phyloP scores from a whole-genome alignment of 2,888 invertebrate genomes.

The Drosophila prostipennis region DNA sequence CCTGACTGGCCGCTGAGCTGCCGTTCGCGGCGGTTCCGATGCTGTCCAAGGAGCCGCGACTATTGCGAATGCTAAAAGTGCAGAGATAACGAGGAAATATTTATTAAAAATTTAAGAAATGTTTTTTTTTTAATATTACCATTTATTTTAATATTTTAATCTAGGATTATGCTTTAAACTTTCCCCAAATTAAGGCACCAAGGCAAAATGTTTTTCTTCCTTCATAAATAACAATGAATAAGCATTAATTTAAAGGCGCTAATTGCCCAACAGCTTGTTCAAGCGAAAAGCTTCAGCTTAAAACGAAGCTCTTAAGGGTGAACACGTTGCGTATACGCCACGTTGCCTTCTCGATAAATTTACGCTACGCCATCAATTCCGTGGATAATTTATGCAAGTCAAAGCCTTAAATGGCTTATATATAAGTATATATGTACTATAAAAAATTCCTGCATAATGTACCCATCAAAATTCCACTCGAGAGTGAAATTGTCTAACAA shows the following conservation, averaged over 20 bases:
- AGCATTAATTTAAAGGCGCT: not conserved
- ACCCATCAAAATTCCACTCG: slow-evolving; percentile 21
- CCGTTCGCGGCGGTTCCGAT: slow-evolving; percentile 83
- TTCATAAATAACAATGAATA: not conserved
- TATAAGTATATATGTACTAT: not conserved
- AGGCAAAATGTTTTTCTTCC: no score
- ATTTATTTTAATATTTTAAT: no score
- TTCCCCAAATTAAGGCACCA: no score
- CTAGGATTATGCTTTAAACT: no score
- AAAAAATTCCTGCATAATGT: not conserved
- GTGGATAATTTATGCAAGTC: slow-evolving; percentile 42
- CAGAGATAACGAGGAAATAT: not conserved
- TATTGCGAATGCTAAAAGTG: slow-evolving; percentile 82
- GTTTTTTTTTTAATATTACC: no score
- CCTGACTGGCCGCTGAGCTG: slow-evolving; percentile 81
- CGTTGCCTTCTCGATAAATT: slow-evolving; percentile 2
- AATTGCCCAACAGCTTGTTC: not conserved
- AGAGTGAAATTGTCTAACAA: slow-evolving; percentile 45
- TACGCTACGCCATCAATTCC: slow-evolving; percentile 40
- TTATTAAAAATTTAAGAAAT: no score
- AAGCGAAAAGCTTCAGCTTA: not conserved
- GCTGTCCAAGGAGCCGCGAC: slow-evolving; percentile 84
- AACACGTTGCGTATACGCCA: slow-evolving; percentile 40
- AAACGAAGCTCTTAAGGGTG: not conserved
- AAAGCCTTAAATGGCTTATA: slow-evolving; percentile 3